Conservation (phyloP, 2,888 invertebrate genomes). For the Melieria omissa region DNA sequence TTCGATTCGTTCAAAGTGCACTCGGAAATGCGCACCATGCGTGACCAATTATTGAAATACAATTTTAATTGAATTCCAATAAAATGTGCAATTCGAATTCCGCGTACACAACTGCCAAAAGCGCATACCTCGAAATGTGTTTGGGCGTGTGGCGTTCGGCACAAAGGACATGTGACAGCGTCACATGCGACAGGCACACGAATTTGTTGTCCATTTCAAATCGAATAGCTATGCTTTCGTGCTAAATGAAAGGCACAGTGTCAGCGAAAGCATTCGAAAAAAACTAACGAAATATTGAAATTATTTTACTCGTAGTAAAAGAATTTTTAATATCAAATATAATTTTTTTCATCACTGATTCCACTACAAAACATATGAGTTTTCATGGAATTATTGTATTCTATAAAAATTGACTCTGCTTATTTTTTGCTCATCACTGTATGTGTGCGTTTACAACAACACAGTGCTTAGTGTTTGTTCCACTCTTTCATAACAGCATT, state of each 20-base stretch:
- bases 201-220: too few species aligned
- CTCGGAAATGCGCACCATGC: conserved; percentile 63
- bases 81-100: conserved; percentile 53
- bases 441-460: background rate
- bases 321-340: conserved; percentile 5
- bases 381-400: too few species aligned
- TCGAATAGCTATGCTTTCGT: too few species aligned
- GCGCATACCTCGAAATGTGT: background rate
- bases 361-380: too few species aligned
- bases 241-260: too few species aligned
- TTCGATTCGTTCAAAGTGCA: conserved; percentile 13
- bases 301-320: too few species aligned
- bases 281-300: too few species aligned
- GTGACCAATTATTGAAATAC: conserved; percentile 66
- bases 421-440: conserved; percentile 6
- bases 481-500: background rate
- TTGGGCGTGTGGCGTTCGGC: background rate
- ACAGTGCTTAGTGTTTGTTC: too few species aligned
- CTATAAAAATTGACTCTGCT: too few species aligned
- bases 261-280: too few species aligned
- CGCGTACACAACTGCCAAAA: conserved; percentile 24
- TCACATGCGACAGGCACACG: too few species aligned
- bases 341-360: too few species aligned
- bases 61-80: conserved; percentile 64
- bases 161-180: background rate